Evolutionary conservation across 2,113 vertebrate species (phyloP).

Genomic region (Dasypus novemcinctus): DNA sequence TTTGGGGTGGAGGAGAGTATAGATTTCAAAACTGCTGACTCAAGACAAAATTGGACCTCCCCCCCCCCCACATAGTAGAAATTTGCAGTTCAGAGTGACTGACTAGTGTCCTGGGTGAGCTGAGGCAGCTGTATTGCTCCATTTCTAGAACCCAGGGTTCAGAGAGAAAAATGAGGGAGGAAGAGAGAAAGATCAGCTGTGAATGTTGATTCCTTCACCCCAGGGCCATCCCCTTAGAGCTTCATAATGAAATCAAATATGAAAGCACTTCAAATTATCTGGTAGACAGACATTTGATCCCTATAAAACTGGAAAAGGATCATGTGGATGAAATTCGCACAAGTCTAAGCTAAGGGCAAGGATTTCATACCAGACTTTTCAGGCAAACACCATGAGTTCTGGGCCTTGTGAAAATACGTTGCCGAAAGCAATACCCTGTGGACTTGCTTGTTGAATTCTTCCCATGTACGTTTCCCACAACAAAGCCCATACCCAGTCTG

Average conservation of each 20-base stretch:
- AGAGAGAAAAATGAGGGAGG: not conserved
- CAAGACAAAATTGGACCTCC: not conserved
- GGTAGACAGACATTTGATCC: not conserved
- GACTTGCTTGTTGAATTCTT: conserved; percentile 46
- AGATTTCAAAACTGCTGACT: not conserved
- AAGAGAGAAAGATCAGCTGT: not conserved
- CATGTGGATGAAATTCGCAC: not conserved
- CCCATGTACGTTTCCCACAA: conserved; percentile 53
- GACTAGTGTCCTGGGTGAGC: not conserved
- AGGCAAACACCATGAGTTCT: not conserved
- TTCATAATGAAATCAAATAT: conserved; percentile 39
- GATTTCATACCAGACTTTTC: not conserved
- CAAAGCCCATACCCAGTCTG: conserved; percentile 60
- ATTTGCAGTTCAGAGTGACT: not conserved
- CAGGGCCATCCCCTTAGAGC: not conserved
- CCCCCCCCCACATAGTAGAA: not conserved
- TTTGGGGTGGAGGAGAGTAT: not conserved
- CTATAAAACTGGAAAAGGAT: conserved; percentile 14
- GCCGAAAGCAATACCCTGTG: not conserved
- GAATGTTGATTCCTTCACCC: not conserved
- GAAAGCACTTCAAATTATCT: conserved; percentile 45
- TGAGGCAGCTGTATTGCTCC: not conserved
- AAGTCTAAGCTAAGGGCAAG: not conserved
- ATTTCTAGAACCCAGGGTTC: not conserved
- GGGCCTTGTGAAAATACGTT: conserved; percentile 49